A percentile compares a stretch with the other conserved stretches of the same genome.
These are phyloP conservation scores for Xylocampa areola DNA, from an alignment of 2,888 invertebrate species.

Conservation along the genomic window DNA sequence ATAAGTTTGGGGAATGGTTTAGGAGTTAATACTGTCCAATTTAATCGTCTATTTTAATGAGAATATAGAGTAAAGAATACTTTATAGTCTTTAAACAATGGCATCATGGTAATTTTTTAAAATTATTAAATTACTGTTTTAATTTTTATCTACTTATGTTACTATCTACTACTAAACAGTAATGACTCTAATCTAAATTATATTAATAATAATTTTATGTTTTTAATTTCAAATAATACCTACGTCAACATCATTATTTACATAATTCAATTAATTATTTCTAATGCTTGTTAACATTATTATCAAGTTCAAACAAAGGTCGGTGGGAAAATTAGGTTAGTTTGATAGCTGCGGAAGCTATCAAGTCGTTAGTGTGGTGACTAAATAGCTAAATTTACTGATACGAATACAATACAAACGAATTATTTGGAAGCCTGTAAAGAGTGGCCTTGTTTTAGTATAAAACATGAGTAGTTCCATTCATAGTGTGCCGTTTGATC, in stretches of 20 bases:
- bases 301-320: constrained; percentile 62
- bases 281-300: constrained; percentile 50
- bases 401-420: constrained; percentile 22
- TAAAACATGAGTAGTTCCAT: constrained; percentile 15
- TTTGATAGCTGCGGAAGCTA: constrained; percentile 61
- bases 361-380: constrained; percentile 60
- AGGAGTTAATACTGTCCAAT: no score
- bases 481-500: constrained; percentile 25
- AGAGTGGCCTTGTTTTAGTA: neutral
- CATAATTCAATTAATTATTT: constrained; percentile 47
- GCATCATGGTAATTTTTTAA: no score
- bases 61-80: no score
- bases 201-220: constrained; percentile 10
- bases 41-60: no score
- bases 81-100: no score
- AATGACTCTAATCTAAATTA: constrained; percentile 15
- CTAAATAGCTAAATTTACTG: constrained; percentile 39
- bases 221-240: constrained; percentile 12
- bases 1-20: no score
- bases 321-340: constrained; percentile 61
- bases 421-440: constrained; percentile 2
- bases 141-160: no score
- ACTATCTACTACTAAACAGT: constrained; percentile 1
- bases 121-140: no score
- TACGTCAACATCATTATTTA: constrained; percentile 18